Evolutionary conservation across 2,797 vertebrate species (phyloP).

Genomic region (Sebastiscus tertius): DNA sequence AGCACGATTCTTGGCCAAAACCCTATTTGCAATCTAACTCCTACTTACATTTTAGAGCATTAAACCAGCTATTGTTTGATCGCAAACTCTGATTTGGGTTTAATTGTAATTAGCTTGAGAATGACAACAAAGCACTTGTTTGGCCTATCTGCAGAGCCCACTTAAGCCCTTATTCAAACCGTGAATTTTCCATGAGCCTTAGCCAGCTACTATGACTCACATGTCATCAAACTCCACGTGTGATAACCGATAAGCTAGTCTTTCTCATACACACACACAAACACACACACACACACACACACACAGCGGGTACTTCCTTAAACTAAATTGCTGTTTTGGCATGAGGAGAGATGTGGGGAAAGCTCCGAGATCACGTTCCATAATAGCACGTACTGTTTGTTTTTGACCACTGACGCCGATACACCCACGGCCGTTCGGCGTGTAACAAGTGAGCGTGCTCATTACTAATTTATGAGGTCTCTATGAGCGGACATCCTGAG

Average conservation of each 20-base stretch:
- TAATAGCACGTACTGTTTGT: conserved; percentile 49
- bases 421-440: conserved; percentile 12
- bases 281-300: background rate
- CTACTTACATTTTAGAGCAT: background rate
- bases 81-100: conserved; percentile 10
- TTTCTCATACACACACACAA: conserved; percentile 9
- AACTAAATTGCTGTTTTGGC: conserved; percentile 61
- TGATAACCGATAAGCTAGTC: conserved; percentile 60
- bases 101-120: conserved; percentile 41
- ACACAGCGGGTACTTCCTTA: conserved; percentile 38
- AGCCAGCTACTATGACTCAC: conserved; percentile 57
- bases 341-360: conserved; percentile 18
- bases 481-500: conserved; percentile 71
- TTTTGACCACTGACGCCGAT: conserved; percentile 38
- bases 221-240: conserved; percentile 64
- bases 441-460: conserved; percentile 69
- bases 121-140: conserved; percentile 59
- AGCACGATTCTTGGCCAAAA: background rate
- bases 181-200: conserved; percentile 67
- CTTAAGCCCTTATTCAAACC: conserved; percentile 57
- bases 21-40: background rate
- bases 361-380: conserved; percentile 41
- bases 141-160: conserved; percentile 31
- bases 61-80: conserved; percentile 4
- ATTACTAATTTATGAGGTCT: conserved; percentile 78